A percentile compares a stretch with the other conserved stretches of the same genome.
Evolutionary conservation across 2,888 invertebrate species (phyloP).

Genomic region (Byasa hedistus): DNA sequence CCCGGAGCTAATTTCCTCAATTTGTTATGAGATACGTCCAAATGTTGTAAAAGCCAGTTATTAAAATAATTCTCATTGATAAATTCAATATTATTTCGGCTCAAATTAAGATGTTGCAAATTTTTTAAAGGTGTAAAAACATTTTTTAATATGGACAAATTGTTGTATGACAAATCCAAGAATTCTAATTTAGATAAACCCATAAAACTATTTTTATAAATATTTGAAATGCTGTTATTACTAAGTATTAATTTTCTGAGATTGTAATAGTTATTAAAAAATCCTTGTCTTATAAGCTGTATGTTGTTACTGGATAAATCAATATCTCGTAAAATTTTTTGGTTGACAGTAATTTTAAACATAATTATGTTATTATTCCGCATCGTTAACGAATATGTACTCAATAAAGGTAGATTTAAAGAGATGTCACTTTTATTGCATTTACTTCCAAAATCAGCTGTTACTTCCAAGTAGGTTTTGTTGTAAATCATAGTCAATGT

Average conservation of each 20-base stretch:
- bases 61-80: constrained; percentile 84
- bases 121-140: constrained; percentile 80
- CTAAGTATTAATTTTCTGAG: constrained; percentile 84
- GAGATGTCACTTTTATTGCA: constrained; percentile 57
- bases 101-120: constrained; percentile 85
- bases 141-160: constrained; percentile 78
- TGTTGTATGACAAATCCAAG: constrained; percentile 86
- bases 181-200: constrained; percentile 82
- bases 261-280: constrained; percentile 78
- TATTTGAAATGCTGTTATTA: constrained; percentile 81
- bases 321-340: constrained; percentile 72
- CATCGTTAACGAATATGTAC: constrained; percentile 56
- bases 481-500: constrained; percentile 51
- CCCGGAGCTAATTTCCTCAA: constrained; percentile 82
- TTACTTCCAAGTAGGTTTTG: constrained; percentile 58
- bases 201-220: constrained; percentile 80
- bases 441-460: constrained; percentile 45
- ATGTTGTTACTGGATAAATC: constrained; percentile 82
- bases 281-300: constrained; percentile 69
- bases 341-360: constrained; percentile 55
- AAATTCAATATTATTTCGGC: constrained; percentile 82
- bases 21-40: constrained; percentile 86
- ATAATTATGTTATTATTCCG: constrained; percentile 58
- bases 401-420: constrained; percentile 53
- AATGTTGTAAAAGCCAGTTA: constrained; percentile 81